Conservation (phyloP, 2,113 vertebrate species). For the Balaeniceps rex region DNA sequence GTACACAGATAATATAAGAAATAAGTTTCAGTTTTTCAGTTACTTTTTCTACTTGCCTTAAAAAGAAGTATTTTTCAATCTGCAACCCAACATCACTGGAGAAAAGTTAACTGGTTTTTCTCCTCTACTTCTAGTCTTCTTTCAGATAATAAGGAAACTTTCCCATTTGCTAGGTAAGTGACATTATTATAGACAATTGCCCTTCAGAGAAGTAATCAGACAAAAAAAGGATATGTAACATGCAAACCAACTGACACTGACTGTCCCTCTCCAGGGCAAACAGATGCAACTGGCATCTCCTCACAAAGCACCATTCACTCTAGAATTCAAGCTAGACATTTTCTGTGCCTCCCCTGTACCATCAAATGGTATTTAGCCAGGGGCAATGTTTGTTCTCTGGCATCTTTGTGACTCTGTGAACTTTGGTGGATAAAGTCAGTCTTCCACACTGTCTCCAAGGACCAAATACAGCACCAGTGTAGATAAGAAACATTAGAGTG, state of each 20-base stretch:
- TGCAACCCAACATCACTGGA: background rate
- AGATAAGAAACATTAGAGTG: background rate
- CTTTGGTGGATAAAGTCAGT: background rate
- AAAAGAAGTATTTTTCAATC: background rate
- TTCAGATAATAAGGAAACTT: background rate
- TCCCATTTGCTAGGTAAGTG: background rate
- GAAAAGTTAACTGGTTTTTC: background rate
- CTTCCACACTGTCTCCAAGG: background rate
- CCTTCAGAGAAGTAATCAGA: background rate
- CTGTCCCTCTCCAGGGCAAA: background rate
- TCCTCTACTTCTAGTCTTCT: background rate
- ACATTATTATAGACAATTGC: background rate
- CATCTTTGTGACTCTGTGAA: background rate
- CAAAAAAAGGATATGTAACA: background rate
- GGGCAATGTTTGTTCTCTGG: background rate
- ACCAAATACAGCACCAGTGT: background rate
- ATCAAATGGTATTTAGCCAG: background rate
- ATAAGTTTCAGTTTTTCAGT: background rate
- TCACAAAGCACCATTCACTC: background rate
- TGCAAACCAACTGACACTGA: background rate
- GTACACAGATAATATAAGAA: background rate
- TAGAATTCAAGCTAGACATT: background rate
- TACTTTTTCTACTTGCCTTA: background rate
- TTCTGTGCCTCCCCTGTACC: background rate
- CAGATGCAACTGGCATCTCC: background rate